phyloP scores from a whole-genome alignment of 2,888 invertebrate species.

The Mesorhabditis sp. region DNA sequence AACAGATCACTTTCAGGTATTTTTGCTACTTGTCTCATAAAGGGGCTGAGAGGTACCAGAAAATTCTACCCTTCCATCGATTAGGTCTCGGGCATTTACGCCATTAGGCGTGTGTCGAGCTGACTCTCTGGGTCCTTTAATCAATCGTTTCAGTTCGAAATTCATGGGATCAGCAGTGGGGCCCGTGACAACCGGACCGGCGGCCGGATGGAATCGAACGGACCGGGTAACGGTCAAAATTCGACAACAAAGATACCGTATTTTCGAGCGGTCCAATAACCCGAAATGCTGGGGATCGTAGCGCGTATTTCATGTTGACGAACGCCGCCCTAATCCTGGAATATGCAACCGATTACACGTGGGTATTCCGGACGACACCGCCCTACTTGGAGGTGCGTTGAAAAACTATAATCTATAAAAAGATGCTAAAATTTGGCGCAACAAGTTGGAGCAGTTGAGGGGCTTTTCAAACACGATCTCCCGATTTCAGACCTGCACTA shows the following conservation, averaged over 20 bases:
- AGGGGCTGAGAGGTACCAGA: not conserved
- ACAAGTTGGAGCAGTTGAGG: not conserved
- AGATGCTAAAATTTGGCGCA: not conserved
- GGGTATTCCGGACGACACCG: not conserved
- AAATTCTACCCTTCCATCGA: too few species aligned
- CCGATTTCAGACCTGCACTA: not conserved
- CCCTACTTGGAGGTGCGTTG: not conserved
- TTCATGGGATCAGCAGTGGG: not conserved
- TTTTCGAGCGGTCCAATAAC: not conserved
- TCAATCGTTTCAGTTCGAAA: not conserved
- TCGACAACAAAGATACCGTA: not conserved
- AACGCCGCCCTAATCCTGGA: not conserved
- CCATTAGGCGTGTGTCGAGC: too few species aligned
- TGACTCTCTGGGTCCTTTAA: not conserved
- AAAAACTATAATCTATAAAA: not conserved
- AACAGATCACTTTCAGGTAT: not conserved
- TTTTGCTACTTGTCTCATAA: not conserved
- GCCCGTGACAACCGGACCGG: not conserved
- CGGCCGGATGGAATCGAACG: not conserved
- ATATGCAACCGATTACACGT: not conserved
- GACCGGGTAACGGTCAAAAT: not conserved
- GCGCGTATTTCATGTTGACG: not conserved
- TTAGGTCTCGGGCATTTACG: too few species aligned
- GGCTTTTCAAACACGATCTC: not conserved
- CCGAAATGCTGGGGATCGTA: not conserved